phyloP scores from a whole-genome alignment of 1,140 invertebrate genomes.

The Drosophila chauvacae region DNA sequence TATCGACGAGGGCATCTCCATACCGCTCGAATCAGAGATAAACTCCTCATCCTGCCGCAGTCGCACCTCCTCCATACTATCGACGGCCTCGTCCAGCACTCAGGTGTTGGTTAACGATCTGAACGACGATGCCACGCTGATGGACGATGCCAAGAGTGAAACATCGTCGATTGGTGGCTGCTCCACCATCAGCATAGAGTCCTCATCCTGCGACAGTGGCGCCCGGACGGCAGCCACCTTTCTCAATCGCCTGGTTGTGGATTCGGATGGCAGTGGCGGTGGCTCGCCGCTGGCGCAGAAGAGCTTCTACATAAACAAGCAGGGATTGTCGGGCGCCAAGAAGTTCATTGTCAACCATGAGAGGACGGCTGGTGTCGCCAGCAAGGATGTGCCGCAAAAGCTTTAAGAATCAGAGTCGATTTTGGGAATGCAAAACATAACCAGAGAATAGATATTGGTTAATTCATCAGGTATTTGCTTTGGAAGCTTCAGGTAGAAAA shows the following conservation, averaged over 20 bases:
- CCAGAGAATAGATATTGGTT: conserved; percentile 7
- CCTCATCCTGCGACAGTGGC: conserved; percentile 73
- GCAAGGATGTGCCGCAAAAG: conserved; percentile 71
- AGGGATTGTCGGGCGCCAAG: conserved; percentile 70
- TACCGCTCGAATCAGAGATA: conserved; percentile 58
- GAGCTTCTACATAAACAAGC: conserved; percentile 76
- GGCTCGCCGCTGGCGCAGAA: conserved; percentile 60
- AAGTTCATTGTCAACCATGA: conserved; percentile 74
- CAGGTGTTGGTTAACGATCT: conserved; percentile 72
- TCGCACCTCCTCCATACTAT: conserved; percentile 69
- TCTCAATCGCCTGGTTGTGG: conserved; percentile 64
- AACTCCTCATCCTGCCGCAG: conserved; percentile 65
- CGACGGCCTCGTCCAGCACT: conserved; percentile 63
- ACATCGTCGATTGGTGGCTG: conserved; percentile 77
- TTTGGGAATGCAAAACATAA: conserved; percentile 10
- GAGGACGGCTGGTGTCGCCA: conserved; percentile 32
- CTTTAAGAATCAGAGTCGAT: conserved; percentile 64
- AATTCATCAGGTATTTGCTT: conserved; percentile 6
- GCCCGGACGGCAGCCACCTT: conserved; percentile 69
- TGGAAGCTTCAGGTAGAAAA: not conserved
- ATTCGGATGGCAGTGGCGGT: conserved; percentile 54
- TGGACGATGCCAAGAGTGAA: conserved; percentile 81
- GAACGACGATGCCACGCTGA: conserved; percentile 73
- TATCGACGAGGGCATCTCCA: conserved; percentile 77
- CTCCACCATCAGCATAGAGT: conserved; percentile 74